Conservation (phyloP, 2,113 vertebrate genomes). For the Monarcha castaneiventris region DNA sequence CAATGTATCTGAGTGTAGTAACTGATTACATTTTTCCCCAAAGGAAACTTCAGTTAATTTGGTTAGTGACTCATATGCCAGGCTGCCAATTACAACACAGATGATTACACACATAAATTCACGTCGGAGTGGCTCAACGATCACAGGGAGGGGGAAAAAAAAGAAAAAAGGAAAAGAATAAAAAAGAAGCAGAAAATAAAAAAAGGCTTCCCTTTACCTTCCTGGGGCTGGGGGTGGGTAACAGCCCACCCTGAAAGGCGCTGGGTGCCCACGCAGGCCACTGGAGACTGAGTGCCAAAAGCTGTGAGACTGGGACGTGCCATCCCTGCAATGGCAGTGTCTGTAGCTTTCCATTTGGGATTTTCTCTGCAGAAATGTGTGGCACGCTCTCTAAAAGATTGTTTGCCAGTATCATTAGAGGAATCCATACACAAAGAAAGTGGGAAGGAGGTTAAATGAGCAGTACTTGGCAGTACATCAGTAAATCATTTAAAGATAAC, state of each 20-base stretch:
- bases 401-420: background rate
- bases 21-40: constrained; percentile 79
- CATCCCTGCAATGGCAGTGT: background rate
- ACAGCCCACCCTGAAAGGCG: background rate
- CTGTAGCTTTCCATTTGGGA: background rate
- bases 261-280: background rate
- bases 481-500: constrained; percentile 45
- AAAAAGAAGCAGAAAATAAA: background rate
- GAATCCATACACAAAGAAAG: background rate
- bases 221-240: background rate
- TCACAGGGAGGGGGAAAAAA: background rate
- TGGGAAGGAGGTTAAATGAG: constrained; percentile 32
- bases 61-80: constrained; percentile 77
- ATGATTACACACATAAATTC: constrained; percentile 71
- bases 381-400: background rate
- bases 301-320: background rate
- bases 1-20: constrained; percentile 72
- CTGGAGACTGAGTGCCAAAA: background rate
- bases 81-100: constrained; percentile 77
- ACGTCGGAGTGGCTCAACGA: constrained; percentile 39
- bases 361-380: background rate
- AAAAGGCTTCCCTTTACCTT: background rate
- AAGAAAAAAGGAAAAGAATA: background rate
- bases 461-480: constrained; percentile 27
- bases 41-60: constrained; percentile 83